Percentiles rank a stretch among this genome's conserved stretches.
Evolutionary conservation across 2,113 vertebrate species (phyloP).

Genomic region (Chamaetylas fuelleborni): DNA sequence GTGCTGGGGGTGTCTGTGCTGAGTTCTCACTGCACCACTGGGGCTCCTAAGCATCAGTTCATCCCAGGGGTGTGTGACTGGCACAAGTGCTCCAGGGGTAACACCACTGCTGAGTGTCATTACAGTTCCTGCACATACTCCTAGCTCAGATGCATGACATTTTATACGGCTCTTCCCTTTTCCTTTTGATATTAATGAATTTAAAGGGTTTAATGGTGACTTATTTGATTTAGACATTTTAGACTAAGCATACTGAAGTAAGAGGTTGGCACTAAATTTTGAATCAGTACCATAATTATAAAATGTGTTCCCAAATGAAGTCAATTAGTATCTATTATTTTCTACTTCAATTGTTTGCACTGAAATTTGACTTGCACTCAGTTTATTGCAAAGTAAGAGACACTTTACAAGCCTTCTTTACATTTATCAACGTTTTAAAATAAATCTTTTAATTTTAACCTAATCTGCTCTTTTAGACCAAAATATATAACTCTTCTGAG

Average conservation of each 20-base stretch:
- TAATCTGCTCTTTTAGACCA: neutral
- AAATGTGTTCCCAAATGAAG: neutral
- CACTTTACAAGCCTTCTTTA: neutral
- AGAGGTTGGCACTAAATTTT: neutral
- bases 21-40: neutral
- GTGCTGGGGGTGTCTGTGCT: neutral
- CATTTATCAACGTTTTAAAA: neutral
- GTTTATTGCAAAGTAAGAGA: neutral
- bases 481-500: neutral
- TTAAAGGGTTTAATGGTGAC: neutral
- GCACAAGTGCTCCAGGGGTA: neutral
- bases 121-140: neutral
- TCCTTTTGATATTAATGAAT: neutral
- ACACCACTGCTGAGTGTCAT: rapidly evolving
- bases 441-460: neutral
- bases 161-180: neutral
- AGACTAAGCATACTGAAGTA: neutral
- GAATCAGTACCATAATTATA: neutral
- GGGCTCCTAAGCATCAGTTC: neutral
- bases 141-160: neutral
- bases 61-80: neutral
- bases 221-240: neutral
- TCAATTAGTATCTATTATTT: neutral
- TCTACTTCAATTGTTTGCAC: neutral
- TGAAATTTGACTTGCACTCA: neutral